Conservation (phyloP, 53 echinoderm and acorn worm species). For the Stichopus horrens region DNA sequence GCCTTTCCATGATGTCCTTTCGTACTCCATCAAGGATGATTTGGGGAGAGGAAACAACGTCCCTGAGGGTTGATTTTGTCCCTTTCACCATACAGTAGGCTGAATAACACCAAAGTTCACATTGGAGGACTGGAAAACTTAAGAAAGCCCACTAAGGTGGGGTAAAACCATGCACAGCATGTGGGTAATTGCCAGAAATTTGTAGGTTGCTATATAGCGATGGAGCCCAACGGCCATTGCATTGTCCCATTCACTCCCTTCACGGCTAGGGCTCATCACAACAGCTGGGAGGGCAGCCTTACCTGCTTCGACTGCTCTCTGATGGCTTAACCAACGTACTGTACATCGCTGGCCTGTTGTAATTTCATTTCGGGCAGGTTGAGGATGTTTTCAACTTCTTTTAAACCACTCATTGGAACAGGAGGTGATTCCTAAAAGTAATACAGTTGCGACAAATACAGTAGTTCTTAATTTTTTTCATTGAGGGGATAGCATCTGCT, state of each 20-base stretch:
- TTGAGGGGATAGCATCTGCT: conserved; percentile 2
- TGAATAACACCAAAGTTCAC: conserved; percentile 30
- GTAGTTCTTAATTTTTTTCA: conserved; percentile 31
- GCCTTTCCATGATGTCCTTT: not conserved
- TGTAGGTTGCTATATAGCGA: conserved; percentile 3
- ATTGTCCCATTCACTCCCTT: conserved; percentile 23
- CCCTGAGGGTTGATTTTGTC: conserved; percentile 22
- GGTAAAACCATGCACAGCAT: conserved; percentile 31
- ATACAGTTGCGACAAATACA: conserved; percentile 8
- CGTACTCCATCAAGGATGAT: not conserved
- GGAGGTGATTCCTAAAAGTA: conserved; percentile 7
- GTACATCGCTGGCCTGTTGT: conserved; percentile 29
- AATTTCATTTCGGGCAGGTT: conserved; percentile 8
- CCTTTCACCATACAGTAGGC: too few species aligned
- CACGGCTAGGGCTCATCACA: conserved; percentile 32
- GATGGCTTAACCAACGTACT: conserved; percentile 45
- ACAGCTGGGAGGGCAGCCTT: conserved; percentile 20
- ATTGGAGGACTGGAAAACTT: conserved; percentile 38
- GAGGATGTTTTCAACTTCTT: not conserved
- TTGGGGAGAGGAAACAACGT: not conserved
- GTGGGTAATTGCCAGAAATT: conserved; percentile 28
- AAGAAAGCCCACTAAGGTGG: conserved; percentile 24
- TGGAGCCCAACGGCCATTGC: conserved; percentile 41
- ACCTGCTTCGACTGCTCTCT: conserved; percentile 46
- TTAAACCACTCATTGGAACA: conserved; percentile 5